Base-by-base conservation (phyloP, 2,113 vertebrate species). In the Stomatorhinus ivindoensis region DNA sequence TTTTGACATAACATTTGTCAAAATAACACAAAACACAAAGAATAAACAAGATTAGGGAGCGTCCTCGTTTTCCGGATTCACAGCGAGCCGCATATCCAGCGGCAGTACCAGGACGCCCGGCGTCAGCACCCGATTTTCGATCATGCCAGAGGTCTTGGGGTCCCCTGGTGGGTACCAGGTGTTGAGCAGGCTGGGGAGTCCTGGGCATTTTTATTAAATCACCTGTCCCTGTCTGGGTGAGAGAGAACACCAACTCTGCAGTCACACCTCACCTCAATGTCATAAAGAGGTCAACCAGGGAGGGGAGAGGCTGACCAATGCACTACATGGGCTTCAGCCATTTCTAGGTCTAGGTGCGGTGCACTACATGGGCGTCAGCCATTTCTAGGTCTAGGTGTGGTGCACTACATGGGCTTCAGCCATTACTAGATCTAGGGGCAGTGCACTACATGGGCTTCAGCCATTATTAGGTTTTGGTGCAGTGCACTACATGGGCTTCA, bases 371-470 rank as follows among this genome's bases (percentile, higher is more conserved):
- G 15, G 3, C 15, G 4, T 53, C 51, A 53, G 51, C 15, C 4
- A 1, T 51, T 51, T 17, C 3, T 51, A 51, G 15, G 50, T 51
- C 3, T 51, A 1, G 50, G 0, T 51, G 50, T 4, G 1, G 51
- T 53, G 51, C 53, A 55, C 19, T 55, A 21, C 0, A 21, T 53
- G 51, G 51, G 17, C 17, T 53, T 53, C 17, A 19, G 17, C 17
- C 4, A 1, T 53, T 53, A 53, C 1, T 53, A 53, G 4, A 17
- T 53, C 0, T 53, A 1, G 1, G 0, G 19, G 51, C 0, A 0
- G 19, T 55, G 19, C 53, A 53, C 17, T 53, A 19, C 51, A 19
- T 51, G 13, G 50, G 50, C 3, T 17, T 51, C 50, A 51, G 50
- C 13, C 13, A 3, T 51, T 51, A 17, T 3, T 51, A 51, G 3